Evolutionary conservation across 2,888 invertebrate genomes (phyloP).

Genomic region (Synanthedon tipuliformis): DNA sequence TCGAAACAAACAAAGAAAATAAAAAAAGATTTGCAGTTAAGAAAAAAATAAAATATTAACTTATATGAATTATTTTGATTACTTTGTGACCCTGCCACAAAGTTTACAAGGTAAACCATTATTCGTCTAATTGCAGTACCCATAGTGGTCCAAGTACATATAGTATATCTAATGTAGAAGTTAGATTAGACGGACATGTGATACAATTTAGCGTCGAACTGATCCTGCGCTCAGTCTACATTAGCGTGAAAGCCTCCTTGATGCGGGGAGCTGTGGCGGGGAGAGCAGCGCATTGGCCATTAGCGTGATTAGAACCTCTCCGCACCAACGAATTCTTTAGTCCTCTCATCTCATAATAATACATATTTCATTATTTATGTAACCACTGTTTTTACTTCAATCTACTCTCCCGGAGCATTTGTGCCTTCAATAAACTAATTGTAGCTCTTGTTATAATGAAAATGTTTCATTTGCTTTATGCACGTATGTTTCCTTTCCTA

Average conservation of each 20-base stretch:
- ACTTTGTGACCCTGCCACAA: too few species aligned
- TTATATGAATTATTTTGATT: too few species aligned
- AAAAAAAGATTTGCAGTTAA: too few species aligned
- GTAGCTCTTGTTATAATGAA: slow-evolving; percentile 6
- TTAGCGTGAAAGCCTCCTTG: slow-evolving; percentile 59
- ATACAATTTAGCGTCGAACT: slow-evolving; percentile 51
- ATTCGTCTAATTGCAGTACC: too few species aligned
- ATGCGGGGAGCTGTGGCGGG: slow-evolving; percentile 11
- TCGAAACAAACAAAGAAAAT: too few species aligned
- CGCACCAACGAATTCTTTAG: slow-evolving; percentile 61
- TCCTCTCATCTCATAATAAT: slow-evolving; percentile 66
- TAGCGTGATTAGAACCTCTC: slow-evolving; percentile 64
- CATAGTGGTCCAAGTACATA: too few species aligned
- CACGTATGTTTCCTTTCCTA: background rate
- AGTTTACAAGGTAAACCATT: too few species aligned
- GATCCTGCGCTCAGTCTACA: slow-evolving; percentile 52
- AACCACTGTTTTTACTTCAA: slow-evolving; percentile 57
- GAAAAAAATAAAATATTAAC: too few species aligned
- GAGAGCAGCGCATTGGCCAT: slow-evolving; percentile 64
- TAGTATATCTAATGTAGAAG: background rate
- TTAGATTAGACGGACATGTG: slow-evolving; percentile 30
- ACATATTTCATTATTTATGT: slow-evolving; percentile 69
- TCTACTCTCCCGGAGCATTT: slow-evolving; percentile 31
- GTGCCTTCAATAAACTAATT: background rate
- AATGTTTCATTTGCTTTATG: slow-evolving; percentile 3